A percentile compares a stretch with the other conserved stretches of the same genome.
phyloP scores from a whole-genome alignment of 2,888 invertebrate genomes.

The Scrobipalpa costella region DNA sequence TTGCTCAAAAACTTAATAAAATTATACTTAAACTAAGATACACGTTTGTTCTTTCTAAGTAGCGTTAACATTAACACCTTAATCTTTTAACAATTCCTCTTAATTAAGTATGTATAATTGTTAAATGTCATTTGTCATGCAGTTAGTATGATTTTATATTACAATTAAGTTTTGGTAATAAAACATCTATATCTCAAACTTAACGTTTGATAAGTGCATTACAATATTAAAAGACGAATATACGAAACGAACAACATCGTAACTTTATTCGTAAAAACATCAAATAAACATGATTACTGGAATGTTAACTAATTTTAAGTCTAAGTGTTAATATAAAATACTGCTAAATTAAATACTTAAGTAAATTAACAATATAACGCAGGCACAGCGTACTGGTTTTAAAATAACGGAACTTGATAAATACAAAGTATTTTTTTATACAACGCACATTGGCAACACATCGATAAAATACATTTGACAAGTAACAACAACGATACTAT shows the following conservation, averaged over 20 bases:
- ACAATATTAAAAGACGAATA: conserved; percentile 1
- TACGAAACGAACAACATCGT: conserved; percentile 9
- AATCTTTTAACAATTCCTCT: conserved; percentile 53
- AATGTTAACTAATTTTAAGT: conserved; percentile 70
- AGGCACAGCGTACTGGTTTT: conserved; percentile 34
- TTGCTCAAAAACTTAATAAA: conserved; percentile 40
- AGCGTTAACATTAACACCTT: conserved; percentile 47
- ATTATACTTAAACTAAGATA: conserved; percentile 48
- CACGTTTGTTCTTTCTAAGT: conserved; percentile 68
- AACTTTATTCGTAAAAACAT: conserved; percentile 36
- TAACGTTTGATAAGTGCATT: conserved; percentile 45
- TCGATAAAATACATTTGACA: conserved; percentile 50
- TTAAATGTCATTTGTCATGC: conserved; percentile 68
- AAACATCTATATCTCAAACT: conserved; percentile 52
- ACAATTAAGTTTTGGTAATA: conserved; percentile 59
- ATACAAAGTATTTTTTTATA: conserved; percentile 12
- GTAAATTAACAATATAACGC: conserved; percentile 48
- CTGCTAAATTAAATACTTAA: conserved; percentile 70
- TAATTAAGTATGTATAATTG: conserved; percentile 47
- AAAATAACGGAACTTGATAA: neutral
- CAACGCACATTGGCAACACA: conserved; percentile 46
- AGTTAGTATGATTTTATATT: conserved; percentile 58
- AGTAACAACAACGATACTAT: conserved; percentile 52
- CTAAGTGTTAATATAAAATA: conserved; percentile 70
- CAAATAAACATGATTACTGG: conserved; percentile 51